Base-by-base conservation (phyloP, 2,888 invertebrate genomes). In the Yponomeuta evonymella region DNA sequence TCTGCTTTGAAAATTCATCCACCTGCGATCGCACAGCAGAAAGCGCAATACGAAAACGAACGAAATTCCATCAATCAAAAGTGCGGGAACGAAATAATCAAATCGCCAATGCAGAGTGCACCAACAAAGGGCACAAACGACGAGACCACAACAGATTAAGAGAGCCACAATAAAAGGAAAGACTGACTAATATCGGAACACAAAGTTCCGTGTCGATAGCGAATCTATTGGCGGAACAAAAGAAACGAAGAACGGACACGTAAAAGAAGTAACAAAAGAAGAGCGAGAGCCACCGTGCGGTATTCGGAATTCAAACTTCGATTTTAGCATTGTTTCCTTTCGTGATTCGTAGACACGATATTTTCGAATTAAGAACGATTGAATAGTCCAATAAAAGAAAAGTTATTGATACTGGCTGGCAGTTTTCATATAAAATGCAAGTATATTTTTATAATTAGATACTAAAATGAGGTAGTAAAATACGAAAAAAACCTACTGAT, bases 11-110 rank as follows among this genome's bases (percentile, higher is more conserved):
- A 78, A 84, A 85, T 83, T 84, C 85, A 80, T 82, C 80, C 81
- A 75, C 77, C 76, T 71, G 62, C 70, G n/a, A 73, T 73, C 72
- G 51, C 51, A 75, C 76, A 79, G 82, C 80, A 84, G 82, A 15
- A 83, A 70, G 62, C 33, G 82, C 80, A 81, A 58, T 58, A 58
- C 51, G 51, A 81, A 82, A 84, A 86, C 83, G 79, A 83, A 84
- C 81, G 79, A 83, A 82, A 84, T 86, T 83, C 82, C 88, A 88
- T 89, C 90, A 90, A 92, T 91, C 91, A 90, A 88, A 91, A 90
- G 86, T 87, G 84, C 84, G 30, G 85, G 83, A 85, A 87, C 85
- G 70, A 71, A 69, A 73, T 73, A 73, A 73, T 73, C 72, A 72
- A 73, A 73, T 73, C 67, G 65, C 10, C 58, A 70, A 70, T 48